phyloP scores from a whole-genome alignment of 2,113 vertebrate species.

The Xenopus borealis region DNA sequence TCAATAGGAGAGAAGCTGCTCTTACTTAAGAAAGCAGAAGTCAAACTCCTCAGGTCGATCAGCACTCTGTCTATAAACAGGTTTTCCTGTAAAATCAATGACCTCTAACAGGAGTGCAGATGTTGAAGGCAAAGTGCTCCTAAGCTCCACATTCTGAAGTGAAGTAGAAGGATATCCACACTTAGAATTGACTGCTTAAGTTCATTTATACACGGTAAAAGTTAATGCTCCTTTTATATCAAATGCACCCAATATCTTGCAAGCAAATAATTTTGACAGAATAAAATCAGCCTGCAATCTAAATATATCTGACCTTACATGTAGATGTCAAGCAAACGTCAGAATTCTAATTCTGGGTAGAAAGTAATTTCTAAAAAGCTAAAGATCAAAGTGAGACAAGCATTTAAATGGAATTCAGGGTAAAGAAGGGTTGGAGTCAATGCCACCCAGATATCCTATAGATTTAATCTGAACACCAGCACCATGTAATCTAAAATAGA shows the following conservation, averaged over 20 bases:
- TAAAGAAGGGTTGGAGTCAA: constrained; percentile 43
- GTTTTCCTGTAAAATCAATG: constrained; percentile 99
- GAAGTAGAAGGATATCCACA: background rate
- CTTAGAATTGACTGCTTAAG: background rate
- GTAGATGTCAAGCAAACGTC: background rate
- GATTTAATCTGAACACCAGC: constrained; percentile 74
- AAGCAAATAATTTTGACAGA: too few species aligned
- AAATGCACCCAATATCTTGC: background rate
- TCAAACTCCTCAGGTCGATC: constrained; percentile 97
- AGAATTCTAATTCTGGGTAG: constrained; percentile 17
- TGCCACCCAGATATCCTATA: constrained; percentile 72
- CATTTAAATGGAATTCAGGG: constrained; percentile 39
- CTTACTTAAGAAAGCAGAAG: constrained; percentile 94
- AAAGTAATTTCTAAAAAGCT: background rate
- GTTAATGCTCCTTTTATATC: too few species aligned
- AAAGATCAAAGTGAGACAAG: constrained; percentile 5
- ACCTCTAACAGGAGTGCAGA: constrained; percentile 92
- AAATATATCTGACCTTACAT: background rate
- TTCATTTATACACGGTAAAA: too few species aligned
- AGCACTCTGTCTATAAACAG: constrained; percentile 97
- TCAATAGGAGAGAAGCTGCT: constrained; percentile 86
- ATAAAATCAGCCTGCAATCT: too few species aligned
- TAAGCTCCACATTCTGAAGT: constrained; percentile 13
- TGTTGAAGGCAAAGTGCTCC: constrained; percentile 75
- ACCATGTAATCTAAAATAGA: constrained; percentile 97